Evolutionary conservation across 2,888 invertebrate species (phyloP), one percentile per base, ranked within the genome.

Genomic region (Blastobasis lacticolella): DNA sequence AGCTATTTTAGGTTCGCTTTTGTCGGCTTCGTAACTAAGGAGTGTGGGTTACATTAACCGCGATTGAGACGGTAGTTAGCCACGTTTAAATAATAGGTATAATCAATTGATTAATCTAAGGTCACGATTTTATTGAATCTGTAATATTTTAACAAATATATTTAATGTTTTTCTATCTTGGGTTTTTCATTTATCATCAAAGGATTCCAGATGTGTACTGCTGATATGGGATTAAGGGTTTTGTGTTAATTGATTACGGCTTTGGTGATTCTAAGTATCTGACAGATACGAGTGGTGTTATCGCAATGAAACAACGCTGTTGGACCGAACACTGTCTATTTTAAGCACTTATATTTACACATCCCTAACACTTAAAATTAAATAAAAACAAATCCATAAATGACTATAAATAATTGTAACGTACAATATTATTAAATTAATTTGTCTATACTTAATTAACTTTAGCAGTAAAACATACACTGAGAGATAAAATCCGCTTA

Each of bases 81-180:
- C 57, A 50, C 23, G 23, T 23, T 23, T 23, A 23, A 23, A 2
- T 2, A 9, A 42, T 42, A 42, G 7, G 10, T 8, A 9, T 59
- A 51, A 54, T 50, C 50, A 56, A 60, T 61, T 63, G 69, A 70
- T 67, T 38, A 38, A 72, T 66, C 62, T 67, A 67, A 73, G 69
- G 72, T 62, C 67, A 74, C 66, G 81, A 82, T 81, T 81, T 84
- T 84, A 86, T 85, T 81, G 83, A 85, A 83, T 85, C 83, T 82
- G 81, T 86, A 85, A 84, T 84, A 84, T 83, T 84, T 82, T 83
- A 87, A 85, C 84, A 83, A 85, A 87, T 85, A 87, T 85, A 86
- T 85, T 83, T 83, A 81, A 84, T 83, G 82, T 83, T 86, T 86
- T 81, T 75, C 51, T 77, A 66, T 63, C 54, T 51, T 1, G n/a